Percentiles rank a stretch among this genome's conserved stretches.
Conservation (phyloP, 1,140 invertebrate species). For the Megalopta genalis region DNA sequence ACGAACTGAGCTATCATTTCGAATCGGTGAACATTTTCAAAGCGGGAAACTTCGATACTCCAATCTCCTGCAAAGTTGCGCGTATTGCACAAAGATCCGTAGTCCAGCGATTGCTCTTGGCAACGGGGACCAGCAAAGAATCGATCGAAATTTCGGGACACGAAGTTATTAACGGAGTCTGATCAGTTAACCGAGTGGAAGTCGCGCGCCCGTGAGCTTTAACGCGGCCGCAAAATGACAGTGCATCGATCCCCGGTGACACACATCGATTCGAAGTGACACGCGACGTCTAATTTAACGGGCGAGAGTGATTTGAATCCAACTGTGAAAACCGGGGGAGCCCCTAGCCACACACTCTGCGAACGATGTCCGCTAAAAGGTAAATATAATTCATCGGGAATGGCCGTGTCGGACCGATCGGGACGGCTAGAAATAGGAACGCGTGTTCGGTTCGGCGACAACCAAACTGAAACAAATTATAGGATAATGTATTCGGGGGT, state of each 20-base stretch:
- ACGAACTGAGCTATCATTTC: too few species aligned
- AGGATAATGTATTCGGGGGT: not conserved
- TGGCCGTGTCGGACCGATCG: constrained; percentile 28
- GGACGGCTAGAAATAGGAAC: constrained; percentile 11
- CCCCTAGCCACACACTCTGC: not conserved
- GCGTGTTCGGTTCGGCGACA: not conserved
- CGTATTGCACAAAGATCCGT: too few species aligned
- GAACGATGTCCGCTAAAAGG: constrained; percentile 56
- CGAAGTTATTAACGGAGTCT: not conserved
- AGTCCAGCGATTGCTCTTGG: too few species aligned
- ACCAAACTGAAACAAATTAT: not conserved
- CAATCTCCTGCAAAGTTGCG: too few species aligned
- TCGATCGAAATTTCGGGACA: not conserved
- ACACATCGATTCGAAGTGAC: not conserved
- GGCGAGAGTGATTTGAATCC: constrained; percentile 14
- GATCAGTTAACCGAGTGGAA: not conserved
- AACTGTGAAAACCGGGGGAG: constrained; percentile 20
- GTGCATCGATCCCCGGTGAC: not conserved
- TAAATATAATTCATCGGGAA: constrained; percentile 59
- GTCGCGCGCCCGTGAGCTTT: not conserved
- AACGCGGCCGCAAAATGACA: not conserved
- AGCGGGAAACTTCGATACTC: too few species aligned
- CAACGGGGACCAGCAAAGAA: not conserved
- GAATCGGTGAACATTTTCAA: too few species aligned
- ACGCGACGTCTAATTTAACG: constrained; percentile 24